These are phyloP conservation scores for Actinia equina DNA, from an alignment of 64 coral and sea anemone species.

Conservation along the genomic window DNA sequence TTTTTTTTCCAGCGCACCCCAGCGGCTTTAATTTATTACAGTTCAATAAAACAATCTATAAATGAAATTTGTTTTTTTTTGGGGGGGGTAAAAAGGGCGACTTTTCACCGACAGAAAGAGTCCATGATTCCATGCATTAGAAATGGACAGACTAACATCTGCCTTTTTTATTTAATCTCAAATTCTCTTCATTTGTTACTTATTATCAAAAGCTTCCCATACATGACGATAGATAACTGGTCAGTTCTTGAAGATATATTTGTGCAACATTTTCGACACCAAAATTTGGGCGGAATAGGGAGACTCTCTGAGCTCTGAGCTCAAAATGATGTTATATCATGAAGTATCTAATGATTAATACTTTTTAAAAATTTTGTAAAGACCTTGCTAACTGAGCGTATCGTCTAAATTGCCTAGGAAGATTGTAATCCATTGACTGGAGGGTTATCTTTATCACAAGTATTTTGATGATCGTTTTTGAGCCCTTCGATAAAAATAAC, in stretches of 20 bases:
- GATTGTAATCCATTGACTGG: not conserved
- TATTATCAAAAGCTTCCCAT: slow-evolving; percentile 6
- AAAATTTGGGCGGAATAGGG: not conserved
- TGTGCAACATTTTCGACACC: not conserved
- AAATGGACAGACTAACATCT: not conserved
- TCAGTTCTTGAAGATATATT: not conserved
- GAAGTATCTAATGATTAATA: not conserved
- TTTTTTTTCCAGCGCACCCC: not conserved
- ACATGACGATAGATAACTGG: not conserved
- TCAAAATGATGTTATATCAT: too few relatives aligned
- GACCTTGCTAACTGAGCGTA: not conserved
- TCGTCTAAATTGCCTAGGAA: too few relatives aligned
- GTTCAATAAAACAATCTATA: not conserved
- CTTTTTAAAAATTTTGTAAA: not conserved
- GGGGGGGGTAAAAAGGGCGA: not conserved
- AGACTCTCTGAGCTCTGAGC: too few relatives aligned
- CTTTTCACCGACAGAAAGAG: not conserved
- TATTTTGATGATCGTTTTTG: not conserved
- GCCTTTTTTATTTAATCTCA: not conserved
- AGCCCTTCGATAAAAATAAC: not conserved
- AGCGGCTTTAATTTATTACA: not conserved
- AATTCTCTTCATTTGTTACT: slow-evolving; percentile 10
- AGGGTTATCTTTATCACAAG: not conserved
- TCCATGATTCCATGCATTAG: not conserved
- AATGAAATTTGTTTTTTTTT: not conserved